Evolutionary conservation across 92 coral and sea anemone species (phyloP).

Genomic region (Bergia sp.): DNA sequence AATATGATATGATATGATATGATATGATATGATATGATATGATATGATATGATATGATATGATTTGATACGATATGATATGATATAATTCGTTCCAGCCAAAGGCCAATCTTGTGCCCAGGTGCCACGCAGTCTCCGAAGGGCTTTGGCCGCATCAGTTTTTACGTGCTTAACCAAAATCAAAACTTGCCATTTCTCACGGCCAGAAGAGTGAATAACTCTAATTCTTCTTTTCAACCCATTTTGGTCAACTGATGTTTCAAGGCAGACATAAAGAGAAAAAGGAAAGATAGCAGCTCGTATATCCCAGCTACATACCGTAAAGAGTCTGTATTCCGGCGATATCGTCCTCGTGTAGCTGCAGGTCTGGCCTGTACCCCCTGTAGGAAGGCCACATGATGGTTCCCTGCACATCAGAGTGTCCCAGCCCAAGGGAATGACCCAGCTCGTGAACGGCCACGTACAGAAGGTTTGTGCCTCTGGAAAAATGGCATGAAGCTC

Average conservation of each 20-base stretch:
- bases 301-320: background rate
- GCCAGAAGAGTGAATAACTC: too few species aligned
- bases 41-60: too few species aligned
- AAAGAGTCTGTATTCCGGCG: conserved; percentile 9
- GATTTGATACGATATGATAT: too few species aligned
- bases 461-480: conserved; percentile 4
- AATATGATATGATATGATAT: too few species aligned
- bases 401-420: background rate
- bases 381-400: conserved; percentile 15
- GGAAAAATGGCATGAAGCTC: background rate
- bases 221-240: too few species aligned
- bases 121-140: too few species aligned
- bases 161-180: background rate
- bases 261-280: background rate
- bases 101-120: too few species aligned
- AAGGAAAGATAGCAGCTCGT: background rate
- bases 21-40: too few species aligned
- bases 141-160: too few species aligned
- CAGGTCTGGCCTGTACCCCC: background rate
- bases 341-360: conserved; percentile 10
- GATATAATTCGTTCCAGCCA: too few species aligned
- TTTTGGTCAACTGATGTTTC: background rate
- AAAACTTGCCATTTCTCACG: too few species aligned
- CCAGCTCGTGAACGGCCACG: conserved; percentile 1
- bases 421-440: conserved; percentile 10